Evolutionary conservation across 1,140 invertebrate species (phyloP).

Genomic region (Brevipalpus yothersi): DNA sequence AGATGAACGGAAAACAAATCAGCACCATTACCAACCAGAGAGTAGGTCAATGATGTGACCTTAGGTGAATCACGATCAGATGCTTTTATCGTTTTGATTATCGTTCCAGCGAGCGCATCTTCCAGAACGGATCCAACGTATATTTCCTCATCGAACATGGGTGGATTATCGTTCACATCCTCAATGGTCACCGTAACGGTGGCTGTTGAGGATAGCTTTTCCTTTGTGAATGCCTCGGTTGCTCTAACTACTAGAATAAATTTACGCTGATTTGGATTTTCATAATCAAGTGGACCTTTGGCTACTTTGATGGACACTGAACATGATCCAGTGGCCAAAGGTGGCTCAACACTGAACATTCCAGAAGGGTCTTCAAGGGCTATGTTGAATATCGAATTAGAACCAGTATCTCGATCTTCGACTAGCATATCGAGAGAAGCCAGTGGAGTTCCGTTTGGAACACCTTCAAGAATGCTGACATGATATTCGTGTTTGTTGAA

Average conservation of each 20-base stretch:
- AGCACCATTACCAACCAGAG: constrained; percentile 51
- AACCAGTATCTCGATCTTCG: constrained; percentile 45
- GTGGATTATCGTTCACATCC: constrained; percentile 76
- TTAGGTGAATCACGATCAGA: constrained; percentile 1
- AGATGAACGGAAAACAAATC: constrained; percentile 54
- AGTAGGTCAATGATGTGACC: constrained; percentile 37
- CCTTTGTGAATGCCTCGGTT: constrained; percentile 46
- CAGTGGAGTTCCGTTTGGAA: constrained; percentile 48
- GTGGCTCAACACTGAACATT: constrained; percentile 56
- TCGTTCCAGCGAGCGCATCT: constrained; percentile 62
- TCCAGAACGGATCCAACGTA: constrained; percentile 49
- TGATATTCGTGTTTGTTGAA: constrained; percentile 30
- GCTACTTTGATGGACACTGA: constrained; percentile 52
- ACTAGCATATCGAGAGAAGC: constrained; percentile 61
- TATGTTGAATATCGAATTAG: constrained; percentile 14
- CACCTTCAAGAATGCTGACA: constrained; percentile 53
- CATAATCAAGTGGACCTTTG: constrained; percentile 55
- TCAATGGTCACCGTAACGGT: constrained; percentile 43
- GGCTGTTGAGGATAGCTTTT: constrained; percentile 51
- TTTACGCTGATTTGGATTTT: constrained; percentile 72
- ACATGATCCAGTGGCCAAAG: constrained; percentile 44
- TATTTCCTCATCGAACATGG: constrained; percentile 2
- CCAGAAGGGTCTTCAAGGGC: constrained; percentile 48
- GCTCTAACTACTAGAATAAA: constrained; percentile 65
- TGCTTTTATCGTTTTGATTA: constrained; percentile 47